These are phyloP conservation scores for Plectrocnemia conspersa DNA, from an alignment of 1,140 invertebrate species.

Conservation along the genomic window DNA sequence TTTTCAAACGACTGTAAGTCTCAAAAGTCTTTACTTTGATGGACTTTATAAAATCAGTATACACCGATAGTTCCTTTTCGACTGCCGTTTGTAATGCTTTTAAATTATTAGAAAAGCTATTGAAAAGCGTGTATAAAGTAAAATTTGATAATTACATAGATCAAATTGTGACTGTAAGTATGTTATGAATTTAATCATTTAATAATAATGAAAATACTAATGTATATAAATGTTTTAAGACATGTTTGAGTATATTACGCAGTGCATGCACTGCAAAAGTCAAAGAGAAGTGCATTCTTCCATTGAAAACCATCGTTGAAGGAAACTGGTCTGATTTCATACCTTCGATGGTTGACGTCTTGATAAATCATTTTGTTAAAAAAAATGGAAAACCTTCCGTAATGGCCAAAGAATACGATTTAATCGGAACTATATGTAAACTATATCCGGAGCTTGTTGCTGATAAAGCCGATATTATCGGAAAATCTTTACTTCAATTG, in stretches of 20 bases:
- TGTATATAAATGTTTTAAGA: constrained; percentile 6
- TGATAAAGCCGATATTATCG: constrained; percentile 4
- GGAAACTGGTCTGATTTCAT: constrained; percentile 16
- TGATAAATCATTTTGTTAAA: constrained; percentile 15
- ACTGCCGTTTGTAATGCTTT: constrained; percentile 15
- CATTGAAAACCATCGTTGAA: constrained; percentile 6
- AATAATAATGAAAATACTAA: not conserved
- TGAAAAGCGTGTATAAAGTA: constrained; percentile 4
- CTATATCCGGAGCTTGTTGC: constrained; percentile 9
- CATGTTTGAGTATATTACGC: constrained; percentile 20
- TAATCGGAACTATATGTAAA: constrained; percentile 16
- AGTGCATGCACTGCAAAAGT: constrained; percentile 17
- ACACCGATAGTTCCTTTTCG: constrained; percentile 1
- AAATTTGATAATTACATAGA: constrained; percentile 27
- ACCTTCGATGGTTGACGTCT: constrained; percentile 2
- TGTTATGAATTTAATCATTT: not conserved
- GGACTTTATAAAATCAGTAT: constrained; percentile 14
- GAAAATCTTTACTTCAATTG: constrained; percentile 11
- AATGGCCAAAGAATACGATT: constrained; percentile 17
- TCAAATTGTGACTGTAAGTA: constrained; percentile 23
- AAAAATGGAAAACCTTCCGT: constrained; percentile 23
- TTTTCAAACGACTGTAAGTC: constrained; percentile 9
- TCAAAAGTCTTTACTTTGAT: constrained; percentile 9
- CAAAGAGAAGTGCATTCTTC: constrained; percentile 15
- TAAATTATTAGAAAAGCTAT: constrained; percentile 3